phyloP scores from a whole-genome alignment of 92 coral and sea anemone species.

The Paramuricea clavata region DNA sequence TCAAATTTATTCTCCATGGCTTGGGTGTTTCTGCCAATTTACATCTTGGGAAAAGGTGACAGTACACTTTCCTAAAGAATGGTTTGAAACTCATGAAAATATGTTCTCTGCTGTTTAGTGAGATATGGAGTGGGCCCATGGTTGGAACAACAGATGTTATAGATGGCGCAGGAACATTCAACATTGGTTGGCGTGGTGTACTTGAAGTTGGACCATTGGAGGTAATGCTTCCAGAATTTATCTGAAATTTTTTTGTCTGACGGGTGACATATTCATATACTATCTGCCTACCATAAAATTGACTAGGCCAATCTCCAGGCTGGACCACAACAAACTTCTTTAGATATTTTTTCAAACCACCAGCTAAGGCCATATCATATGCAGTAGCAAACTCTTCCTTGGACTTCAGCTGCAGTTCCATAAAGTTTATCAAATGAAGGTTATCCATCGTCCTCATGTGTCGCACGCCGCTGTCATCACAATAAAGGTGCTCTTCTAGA shows the following conservation, averaged over 20 bases:
- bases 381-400: slow-evolving; percentile 64
- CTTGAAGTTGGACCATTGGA: no score
- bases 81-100: slow-evolving; percentile 24
- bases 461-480: slow-evolving; percentile 34
- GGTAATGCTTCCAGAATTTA: no score
- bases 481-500: slow-evolving; percentile 46
- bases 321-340: no score
- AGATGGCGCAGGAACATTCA: slow-evolving; percentile 8
- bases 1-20: slow-evolving; percentile 2
- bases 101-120: slow-evolving; percentile 60
- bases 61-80: slow-evolving; percentile 41
- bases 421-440: slow-evolving; percentile 62
- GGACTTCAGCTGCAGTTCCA: slow-evolving; percentile 54
- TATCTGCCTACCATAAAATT: slow-evolving; percentile 56
- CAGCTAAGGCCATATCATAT: slow-evolving; percentile 35
- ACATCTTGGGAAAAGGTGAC: slow-evolving; percentile 50
- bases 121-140: slow-evolving; percentile 57
- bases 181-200: no score
- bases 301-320: no score
- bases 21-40: slow-evolving; percentile 62
- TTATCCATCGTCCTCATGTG: slow-evolving; percentile 66
- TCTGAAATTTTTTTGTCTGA: not conserved
- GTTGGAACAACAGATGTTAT: slow-evolving; percentile 56
- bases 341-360: no score
- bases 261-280: slow-evolving; percentile 35